These are phyloP conservation scores for Chionodraco myersi DNA, from an alignment of 2,113 vertebrate genomes.

Conservation along the genomic window DNA sequence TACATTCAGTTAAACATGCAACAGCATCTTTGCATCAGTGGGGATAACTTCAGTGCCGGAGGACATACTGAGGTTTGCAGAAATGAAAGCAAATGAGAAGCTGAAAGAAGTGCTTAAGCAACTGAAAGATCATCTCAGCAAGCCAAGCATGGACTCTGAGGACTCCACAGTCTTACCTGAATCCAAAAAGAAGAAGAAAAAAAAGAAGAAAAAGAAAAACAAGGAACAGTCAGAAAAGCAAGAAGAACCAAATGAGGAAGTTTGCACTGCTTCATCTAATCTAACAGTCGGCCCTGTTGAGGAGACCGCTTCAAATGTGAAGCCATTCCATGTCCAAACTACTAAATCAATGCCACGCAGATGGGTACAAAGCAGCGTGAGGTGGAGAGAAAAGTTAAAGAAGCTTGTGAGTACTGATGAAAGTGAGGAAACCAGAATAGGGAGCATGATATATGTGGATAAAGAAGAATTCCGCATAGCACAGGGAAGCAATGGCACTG, in stretches of 20 bases:
- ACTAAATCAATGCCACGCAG: fast-evolving
- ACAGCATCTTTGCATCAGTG: slow-evolving; percentile 14
- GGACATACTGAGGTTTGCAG: slow-evolving; percentile 42
- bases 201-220: slow-evolving; percentile 9
- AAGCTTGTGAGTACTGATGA: background rate
- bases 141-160: slow-evolving; percentile 3
- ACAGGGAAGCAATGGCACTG: slow-evolving; percentile 60
- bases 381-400: slow-evolving; percentile 54
- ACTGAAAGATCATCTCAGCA: slow-evolving; percentile 33
- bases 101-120: slow-evolving; percentile 60
- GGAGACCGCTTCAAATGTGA: slow-evolving; percentile 28
- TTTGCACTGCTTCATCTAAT: background rate
- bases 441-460: slow-evolving; percentile 41
- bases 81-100: slow-evolving; percentile 41
- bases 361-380: slow-evolving; percentile 16
- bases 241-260: background rate
- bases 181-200: slow-evolving; percentile 63
- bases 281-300: background rate
- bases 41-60: slow-evolving; percentile 67
- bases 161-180: background rate
- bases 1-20: slow-evolving; percentile 30
- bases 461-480: slow-evolving; percentile 53
- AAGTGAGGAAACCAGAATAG: slow-evolving; percentile 6
- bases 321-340: fast-evolving
- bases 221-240: slow-evolving; percentile 15